A percentile compares a stretch with the other conserved stretches of the same genome.
Conservation (phyloP, 1,140 invertebrate genomes). For the Caenorhabditis latens region DNA sequence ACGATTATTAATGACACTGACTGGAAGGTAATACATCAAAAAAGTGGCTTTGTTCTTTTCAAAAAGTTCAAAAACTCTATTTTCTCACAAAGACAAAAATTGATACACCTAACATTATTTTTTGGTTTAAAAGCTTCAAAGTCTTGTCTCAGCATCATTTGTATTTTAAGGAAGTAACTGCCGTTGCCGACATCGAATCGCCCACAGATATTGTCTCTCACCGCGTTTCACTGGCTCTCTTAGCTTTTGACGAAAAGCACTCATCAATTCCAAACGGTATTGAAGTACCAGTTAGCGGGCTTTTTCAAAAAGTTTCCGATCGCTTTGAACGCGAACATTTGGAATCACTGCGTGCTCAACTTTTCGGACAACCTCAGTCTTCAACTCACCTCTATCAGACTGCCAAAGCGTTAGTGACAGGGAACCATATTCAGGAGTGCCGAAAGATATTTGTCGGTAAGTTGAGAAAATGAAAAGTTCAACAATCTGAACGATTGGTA, state of each 20-base stretch:
- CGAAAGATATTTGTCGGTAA: constrained; percentile 57
- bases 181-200: constrained; percentile 60
- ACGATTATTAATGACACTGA: constrained; percentile 60
- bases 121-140: too few species aligned
- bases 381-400: constrained; percentile 60
- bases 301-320: constrained; percentile 57
- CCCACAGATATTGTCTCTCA: constrained; percentile 63
- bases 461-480: neutral
- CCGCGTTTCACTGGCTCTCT: constrained; percentile 58
- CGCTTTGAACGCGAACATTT: constrained; percentile 61
- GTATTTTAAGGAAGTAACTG: constrained; percentile 53
- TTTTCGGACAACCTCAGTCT: constrained; percentile 53
- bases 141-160: neutral
- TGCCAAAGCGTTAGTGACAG: constrained; percentile 56
- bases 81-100: too few species aligned
- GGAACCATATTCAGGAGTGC: constrained; percentile 57
- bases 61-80: neutral
- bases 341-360: constrained; percentile 5
- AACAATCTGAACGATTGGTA: neutral
- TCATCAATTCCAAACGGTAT: constrained; percentile 57
- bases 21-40: constrained; percentile 43
- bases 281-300: neutral
- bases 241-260: constrained; percentile 62
- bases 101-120: too few species aligned
- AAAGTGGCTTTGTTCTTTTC: neutral